A percentile compares a stretch with the other conserved stretches of the same genome.
These are phyloP conservation scores for Bryconaethiops microstoma DNA, from an alignment of 2,797 vertebrate species.

Conservation along the genomic window DNA sequence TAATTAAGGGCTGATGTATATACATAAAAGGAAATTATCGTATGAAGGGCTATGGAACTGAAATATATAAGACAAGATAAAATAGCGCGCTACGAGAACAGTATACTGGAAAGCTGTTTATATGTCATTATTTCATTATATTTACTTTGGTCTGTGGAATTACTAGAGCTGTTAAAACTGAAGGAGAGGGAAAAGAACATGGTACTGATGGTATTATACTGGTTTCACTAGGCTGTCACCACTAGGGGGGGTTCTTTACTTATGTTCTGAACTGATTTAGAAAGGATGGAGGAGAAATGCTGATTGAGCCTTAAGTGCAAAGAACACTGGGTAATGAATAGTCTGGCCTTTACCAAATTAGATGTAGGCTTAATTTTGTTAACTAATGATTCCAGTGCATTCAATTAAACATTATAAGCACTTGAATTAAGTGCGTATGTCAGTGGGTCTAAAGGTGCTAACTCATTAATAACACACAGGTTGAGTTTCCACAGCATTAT, in stretches of 20 bases:
- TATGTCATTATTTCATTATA: background rate
- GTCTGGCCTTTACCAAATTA: slow-evolving; percentile 8
- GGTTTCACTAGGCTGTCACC: slow-evolving; percentile 36
- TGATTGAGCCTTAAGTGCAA: slow-evolving; percentile 30
- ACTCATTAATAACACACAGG: slow-evolving; percentile 52
- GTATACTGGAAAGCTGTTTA: slow-evolving; percentile 5
- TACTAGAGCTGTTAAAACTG: background rate
- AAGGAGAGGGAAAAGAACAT: background rate
- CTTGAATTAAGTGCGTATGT: slow-evolving; percentile 22
- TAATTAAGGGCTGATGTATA: slow-evolving; percentile 52
- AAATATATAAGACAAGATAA: background rate
- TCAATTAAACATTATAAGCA: slow-evolving; percentile 31
- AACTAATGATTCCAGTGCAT: slow-evolving; percentile 27
- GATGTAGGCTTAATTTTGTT: slow-evolving; percentile 2
- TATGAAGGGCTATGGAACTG: slow-evolving; percentile 40
- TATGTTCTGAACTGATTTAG: slow-evolving; percentile 4
- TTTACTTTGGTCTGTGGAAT: background rate
- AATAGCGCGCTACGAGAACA: slow-evolving; percentile 1
- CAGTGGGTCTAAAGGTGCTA: slow-evolving; percentile 48
- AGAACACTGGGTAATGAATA: background rate
- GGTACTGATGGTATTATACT: background rate
- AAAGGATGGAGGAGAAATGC: slow-evolving; percentile 18
- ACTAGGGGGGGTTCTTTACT: slow-evolving; percentile 40
- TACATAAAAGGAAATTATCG: slow-evolving; percentile 16
- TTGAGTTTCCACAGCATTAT: slow-evolving; percentile 32